These are phyloP conservation scores for Misgurnus anguillicaudatus DNA, from an alignment of 2,113 vertebrate species.

Conservation along the genomic window DNA sequence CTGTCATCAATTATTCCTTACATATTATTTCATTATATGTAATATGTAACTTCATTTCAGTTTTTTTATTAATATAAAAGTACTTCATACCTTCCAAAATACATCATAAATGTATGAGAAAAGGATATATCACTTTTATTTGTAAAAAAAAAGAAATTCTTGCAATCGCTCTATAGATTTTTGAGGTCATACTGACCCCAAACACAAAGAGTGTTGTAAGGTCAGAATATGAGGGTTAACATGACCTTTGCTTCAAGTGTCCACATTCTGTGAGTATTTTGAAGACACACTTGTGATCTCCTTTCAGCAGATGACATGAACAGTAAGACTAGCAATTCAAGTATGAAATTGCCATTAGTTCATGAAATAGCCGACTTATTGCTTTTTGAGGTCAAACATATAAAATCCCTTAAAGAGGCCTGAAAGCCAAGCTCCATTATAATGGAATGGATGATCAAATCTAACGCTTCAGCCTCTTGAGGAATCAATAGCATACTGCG, in stretches of 20 bases:
- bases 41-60: too few species aligned
- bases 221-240: background rate
- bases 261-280: background rate
- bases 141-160: too few species aligned
- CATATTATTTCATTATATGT: too few species aligned
- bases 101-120: too few species aligned
- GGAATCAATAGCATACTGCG: conserved; percentile 15
- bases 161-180: too few species aligned
- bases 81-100: too few species aligned
- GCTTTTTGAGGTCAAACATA: conserved; percentile 16
- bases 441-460: conserved; percentile 33
- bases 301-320: background rate
- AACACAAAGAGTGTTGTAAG: too few species aligned
- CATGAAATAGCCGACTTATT: conserved; percentile 11
- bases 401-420: conserved; percentile 36
- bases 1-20: too few species aligned
- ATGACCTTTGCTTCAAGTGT: background rate
- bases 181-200: too few species aligned
- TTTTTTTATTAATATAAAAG: too few species aligned
- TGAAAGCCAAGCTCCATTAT: conserved; percentile 23
- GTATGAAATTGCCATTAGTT: conserved; percentile 15
- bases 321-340: background rate
- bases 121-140: too few species aligned
- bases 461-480: background rate
- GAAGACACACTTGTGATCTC: background rate